phyloP scores from a whole-genome alignment of 2,888 invertebrate species.

The Rhorus exstirpatorius region DNA sequence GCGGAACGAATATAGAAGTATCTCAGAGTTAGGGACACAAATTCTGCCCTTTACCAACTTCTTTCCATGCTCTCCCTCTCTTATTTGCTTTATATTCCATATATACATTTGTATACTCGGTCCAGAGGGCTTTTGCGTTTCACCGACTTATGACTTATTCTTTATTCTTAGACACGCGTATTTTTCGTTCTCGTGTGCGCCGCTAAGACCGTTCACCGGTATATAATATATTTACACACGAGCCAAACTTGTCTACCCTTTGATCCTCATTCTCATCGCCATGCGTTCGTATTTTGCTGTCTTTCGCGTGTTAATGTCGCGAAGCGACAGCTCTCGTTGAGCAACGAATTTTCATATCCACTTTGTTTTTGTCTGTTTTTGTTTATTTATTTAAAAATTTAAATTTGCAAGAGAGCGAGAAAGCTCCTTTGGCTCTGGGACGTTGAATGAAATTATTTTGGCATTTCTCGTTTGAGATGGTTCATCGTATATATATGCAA shows the following conservation, averaged over 20 bases:
- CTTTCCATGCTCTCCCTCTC: conserved; percentile 17
- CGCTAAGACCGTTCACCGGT: conserved; percentile 5
- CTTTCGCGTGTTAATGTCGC: conserved; percentile 51
- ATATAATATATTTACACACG: conserved; percentile 41
- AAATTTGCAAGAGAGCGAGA: neutral
- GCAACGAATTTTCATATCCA: conserved; percentile 24
- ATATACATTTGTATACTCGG: neutral
- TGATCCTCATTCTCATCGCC: conserved; percentile 48
- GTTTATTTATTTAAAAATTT: neutral
- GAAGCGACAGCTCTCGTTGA: conserved; percentile 36
- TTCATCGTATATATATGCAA: too few relatives aligned
- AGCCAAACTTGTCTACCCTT: conserved; percentile 55
- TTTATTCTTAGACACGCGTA: conserved; percentile 30
- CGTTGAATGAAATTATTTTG: conserved; percentile 4
- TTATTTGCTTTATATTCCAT: conserved; percentile 11
- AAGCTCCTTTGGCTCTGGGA: neutral
- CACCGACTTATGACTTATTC: conserved; percentile 45
- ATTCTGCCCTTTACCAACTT: conserved; percentile 22
- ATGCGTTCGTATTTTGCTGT: conserved; percentile 44
- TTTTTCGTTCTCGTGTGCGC: conserved; percentile 40
- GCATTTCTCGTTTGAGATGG: neutral
- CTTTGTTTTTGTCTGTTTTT: conserved; percentile 10
- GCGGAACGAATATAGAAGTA: conserved; percentile 57
- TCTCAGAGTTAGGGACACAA: conserved; percentile 17
- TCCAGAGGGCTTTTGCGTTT: conserved; percentile 35